Base-by-base conservation (phyloP, 2,113 vertebrate genomes). In the Vimba vimba region DNA sequence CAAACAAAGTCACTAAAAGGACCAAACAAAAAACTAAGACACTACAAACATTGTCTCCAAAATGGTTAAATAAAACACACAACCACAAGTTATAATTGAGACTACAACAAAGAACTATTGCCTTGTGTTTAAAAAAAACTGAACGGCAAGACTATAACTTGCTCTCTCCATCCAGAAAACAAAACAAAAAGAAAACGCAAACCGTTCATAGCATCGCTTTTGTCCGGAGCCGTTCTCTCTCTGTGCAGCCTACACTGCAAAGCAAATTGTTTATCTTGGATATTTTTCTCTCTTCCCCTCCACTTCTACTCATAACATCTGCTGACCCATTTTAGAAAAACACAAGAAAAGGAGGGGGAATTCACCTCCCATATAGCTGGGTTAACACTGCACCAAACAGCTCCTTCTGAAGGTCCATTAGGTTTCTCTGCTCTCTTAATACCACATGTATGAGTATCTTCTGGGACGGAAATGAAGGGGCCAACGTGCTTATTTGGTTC, bases 291-390 rank as follows among this genome's bases (percentile, higher is more conserved):
- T 87, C 47, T 74, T 25, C 81, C 36, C 36, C 27, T 69, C 86
- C 73, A 33, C 43, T 50, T 86, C 79, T 88, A 87, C 86, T 86
- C 86, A 86, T 87, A 90, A 94, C 94, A 95, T 94, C 93, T 94
- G 94, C 92, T 94, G 93, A 94, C 94, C 94, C 92, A 95, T 94
- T 95, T 94, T 92, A 91, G 81, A 87, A 91, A 93, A 92, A 93
- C 89, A 90, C 87, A 85, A 83, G 82, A 88, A 92, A 90, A 82
- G 75, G 64, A 79, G 88, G 88, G 90, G 80, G 86, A 91, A 91
- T 92, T 93, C 85, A 91, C 69, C 90, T 89, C 92, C 90, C 90
- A 91, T 88, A 91, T 33, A 57, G 81, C 12, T 6, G 1, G 81
- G 66, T 69, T 55, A 82, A 68, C 23, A 1, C 11, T 39, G 33